Conservation (phyloP, 2,888 invertebrate species). For the Spicauda simplicius region DNA sequence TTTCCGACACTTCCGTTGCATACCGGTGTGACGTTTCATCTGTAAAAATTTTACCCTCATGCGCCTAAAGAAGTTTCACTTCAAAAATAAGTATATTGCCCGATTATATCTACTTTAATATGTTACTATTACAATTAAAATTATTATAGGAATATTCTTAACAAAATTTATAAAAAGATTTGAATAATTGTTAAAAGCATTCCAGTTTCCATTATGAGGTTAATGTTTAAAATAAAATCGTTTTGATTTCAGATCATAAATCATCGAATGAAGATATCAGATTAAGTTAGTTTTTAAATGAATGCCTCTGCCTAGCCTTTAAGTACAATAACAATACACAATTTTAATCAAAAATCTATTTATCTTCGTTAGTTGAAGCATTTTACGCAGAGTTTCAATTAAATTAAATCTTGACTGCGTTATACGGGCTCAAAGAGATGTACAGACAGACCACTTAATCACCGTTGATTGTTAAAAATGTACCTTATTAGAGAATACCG, state of each 20-base stretch:
- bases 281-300: conserved; percentile 2
- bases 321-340: conserved; percentile 24
- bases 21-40: too few species aligned
- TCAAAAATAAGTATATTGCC: too few species aligned
- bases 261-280: background rate
- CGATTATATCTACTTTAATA: too few species aligned
- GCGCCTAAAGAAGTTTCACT: too few species aligned
- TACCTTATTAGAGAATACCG: conserved; percentile 19
- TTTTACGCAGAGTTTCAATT: conserved; percentile 58
- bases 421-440: conserved; percentile 50
- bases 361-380: conserved; percentile 65
- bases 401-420: conserved; percentile 63
- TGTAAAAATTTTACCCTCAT: too few species aligned
- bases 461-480: conserved; percentile 44
- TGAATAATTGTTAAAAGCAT: background rate
- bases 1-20: too few species aligned
- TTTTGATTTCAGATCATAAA: background rate
- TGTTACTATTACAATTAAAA: too few species aligned
- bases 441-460: conserved; percentile 43
- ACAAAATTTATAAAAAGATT: too few species aligned
- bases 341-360: conserved; percentile 69
- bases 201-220: background rate
- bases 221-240: background rate
- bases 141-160: too few species aligned
- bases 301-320: background rate